Evolutionary conservation across 92 coral and sea anemone species (phyloP), one percentile per base, ranked within the genome.

Genomic region (Zoanthus sansibaricus): DNA sequence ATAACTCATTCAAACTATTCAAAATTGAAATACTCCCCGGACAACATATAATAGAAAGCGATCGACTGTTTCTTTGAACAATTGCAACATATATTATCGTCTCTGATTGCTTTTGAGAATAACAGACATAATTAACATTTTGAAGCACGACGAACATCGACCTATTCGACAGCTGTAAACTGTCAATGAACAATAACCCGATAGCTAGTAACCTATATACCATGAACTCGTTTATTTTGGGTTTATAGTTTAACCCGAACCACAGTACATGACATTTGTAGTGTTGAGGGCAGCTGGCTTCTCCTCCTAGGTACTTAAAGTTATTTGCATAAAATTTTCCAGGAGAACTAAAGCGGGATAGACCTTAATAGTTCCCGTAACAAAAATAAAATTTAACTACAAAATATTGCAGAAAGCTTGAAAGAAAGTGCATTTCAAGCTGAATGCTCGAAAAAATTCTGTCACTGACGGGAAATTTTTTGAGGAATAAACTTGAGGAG

Each of bases 311-410:
- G 58, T 37, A 55, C 64, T 78, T 45, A 18, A 78, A 10, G 11
- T 9, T 61, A 80, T 80, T 80, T 80, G 85, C 85, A 80, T 80
- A 80, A 15, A 45, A 12, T 20, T 74, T 80, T 59, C 66, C 58
- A 45, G 56, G 51, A 79, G 11, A 15, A 25, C 42, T 44, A 61
- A 56, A 64, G 75, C 20, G 25, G 33, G 16, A 46, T 37, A 25
- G 42, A 37, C 25, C 25, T 45, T 42, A 9, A 18, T 18, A 16
- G 58, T 68, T 44, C 46, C 59, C 3, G 14, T 9, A 16, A 5
- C 0, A 69, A 4, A 13, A 33, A 33, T 69, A 1, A 69, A 0
- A 69, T 69, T 61, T 9, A 17, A 62, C 69, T 4, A n/a, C 30
- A n/a, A 62, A 17, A 18, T 5, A n/a, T 16, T 25, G 25, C 25